phyloP scores from a whole-genome alignment of 2,113 vertebrate species.

The Typhlomys cinereus region DNA sequence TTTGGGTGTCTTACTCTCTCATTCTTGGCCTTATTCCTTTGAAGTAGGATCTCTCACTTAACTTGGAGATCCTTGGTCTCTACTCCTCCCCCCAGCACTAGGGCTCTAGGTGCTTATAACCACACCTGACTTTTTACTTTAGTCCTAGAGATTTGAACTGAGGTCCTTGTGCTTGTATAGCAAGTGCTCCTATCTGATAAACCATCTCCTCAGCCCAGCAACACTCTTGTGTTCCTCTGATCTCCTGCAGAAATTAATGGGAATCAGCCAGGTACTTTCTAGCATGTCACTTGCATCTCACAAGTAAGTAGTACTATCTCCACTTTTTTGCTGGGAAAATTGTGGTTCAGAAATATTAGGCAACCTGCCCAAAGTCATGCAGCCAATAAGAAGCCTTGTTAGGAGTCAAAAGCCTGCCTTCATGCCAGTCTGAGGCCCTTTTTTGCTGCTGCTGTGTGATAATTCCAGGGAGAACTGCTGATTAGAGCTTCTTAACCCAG shows the following conservation, averaged over 20 bases:
- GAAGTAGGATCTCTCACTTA: no score
- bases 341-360: conserved; percentile 32
- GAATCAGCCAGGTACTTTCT: neutral
- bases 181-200: no score
- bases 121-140: no score
- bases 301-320: neutral
- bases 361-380: conserved; percentile 21
- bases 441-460: neutral
- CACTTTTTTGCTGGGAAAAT: conserved; percentile 18
- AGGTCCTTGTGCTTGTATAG: no score
- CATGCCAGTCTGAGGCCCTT: neutral
- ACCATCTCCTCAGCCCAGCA: no score
- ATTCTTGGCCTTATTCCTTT: no score
- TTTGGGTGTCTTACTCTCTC: no score
- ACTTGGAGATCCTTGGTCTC: no score
- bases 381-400: neutral
- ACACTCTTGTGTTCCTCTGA: neutral
- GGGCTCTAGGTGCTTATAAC: no score
- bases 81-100: no score
- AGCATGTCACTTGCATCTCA: conserved; percentile 34
- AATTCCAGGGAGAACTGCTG: neutral
- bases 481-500: neutral
- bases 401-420: neutral
- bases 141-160: no score
- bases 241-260: conserved; percentile 9